Conservation (phyloP, 2,888 invertebrate species). For the Caenorhabditis angaria region DNA sequence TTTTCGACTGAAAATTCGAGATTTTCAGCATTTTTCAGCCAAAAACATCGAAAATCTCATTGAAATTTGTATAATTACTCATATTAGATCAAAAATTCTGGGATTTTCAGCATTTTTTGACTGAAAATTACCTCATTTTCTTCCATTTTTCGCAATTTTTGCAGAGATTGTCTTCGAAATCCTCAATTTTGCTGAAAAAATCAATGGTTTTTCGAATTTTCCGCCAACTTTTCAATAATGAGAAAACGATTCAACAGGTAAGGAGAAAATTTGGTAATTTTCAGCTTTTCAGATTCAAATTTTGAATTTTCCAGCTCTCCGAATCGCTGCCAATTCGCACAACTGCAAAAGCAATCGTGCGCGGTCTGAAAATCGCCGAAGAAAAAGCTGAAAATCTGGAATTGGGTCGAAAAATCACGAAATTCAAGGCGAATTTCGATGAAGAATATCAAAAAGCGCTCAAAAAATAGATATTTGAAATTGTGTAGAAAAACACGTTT, state of each 20-base stretch:
- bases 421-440: conserved; percentile 44
- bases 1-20: background rate
- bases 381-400: conserved; percentile 43
- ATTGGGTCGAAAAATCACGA: conserved; percentile 33
- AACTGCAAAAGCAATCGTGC: conserved; percentile 50
- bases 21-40: background rate
- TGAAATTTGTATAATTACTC: background rate
- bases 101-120: background rate
- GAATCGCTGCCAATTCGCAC: conserved; percentile 50
- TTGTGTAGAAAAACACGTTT: background rate
- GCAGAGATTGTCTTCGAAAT: background rate
- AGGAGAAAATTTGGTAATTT: conserved; percentile 4
- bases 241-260: conserved; percentile 36
- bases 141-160: background rate
- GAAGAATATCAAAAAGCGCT: conserved; percentile 56
- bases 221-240: conserved; percentile 49
- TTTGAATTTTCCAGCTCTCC: conserved; percentile 44
- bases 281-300: no score
- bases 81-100: background rate
- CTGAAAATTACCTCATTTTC: conserved; percentile 3
- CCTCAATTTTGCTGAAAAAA: background rate
- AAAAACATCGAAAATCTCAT: background rate
- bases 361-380: conserved; percentile 47
- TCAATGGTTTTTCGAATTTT: conserved; percentile 43
- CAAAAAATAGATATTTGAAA: conserved; percentile 34